Conservation (phyloP, 2,113 vertebrate genomes). For the Grus americana region DNA sequence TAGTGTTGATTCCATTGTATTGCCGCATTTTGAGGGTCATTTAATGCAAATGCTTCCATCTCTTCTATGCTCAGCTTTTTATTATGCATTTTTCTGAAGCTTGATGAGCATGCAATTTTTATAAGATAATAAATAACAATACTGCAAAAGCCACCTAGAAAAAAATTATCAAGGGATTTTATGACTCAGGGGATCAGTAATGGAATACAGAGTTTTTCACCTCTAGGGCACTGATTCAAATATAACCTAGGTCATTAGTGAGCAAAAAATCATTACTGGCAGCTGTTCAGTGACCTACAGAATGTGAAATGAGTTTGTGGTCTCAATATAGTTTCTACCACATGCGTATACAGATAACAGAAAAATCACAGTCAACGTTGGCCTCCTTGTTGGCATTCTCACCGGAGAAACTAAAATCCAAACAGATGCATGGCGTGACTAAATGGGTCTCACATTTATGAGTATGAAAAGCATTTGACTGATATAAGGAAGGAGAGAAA, state of each 20-base stretch:
- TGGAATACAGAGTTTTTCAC: conserved; percentile 59
- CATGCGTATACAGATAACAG: not conserved
- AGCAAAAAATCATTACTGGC: conserved; percentile 65
- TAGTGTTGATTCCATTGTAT: not conserved
- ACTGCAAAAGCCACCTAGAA: not conserved
- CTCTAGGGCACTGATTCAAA: conserved; percentile 65
- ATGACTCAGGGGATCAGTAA: conserved; percentile 53
- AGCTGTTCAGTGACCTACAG: conserved; percentile 64
- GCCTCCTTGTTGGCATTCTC: not conserved
- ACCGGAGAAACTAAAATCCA: conserved; percentile 2
- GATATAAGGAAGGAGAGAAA: not conserved
- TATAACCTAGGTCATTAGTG: conserved; percentile 66
- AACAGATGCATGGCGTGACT: conserved; percentile 14
- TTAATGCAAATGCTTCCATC: not conserved
- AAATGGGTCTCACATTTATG: conserved; percentile 25
- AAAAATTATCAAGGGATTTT: conserved; percentile 34
- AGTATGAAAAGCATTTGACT: conserved; percentile 29
- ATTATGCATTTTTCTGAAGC: not conserved
- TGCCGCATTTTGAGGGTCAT: not conserved
- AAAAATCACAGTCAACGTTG: not conserved
- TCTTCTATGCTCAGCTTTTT: not conserved
- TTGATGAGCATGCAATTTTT: conserved; percentile 24
- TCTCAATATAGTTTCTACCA: conserved; percentile 13
- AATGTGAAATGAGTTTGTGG: conserved; percentile 43
- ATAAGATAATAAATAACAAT: conserved; percentile 36